These are phyloP conservation scores for Campoletis sonorensis DNA, from an alignment of 1,140 invertebrate species.

Conservation along the genomic window DNA sequence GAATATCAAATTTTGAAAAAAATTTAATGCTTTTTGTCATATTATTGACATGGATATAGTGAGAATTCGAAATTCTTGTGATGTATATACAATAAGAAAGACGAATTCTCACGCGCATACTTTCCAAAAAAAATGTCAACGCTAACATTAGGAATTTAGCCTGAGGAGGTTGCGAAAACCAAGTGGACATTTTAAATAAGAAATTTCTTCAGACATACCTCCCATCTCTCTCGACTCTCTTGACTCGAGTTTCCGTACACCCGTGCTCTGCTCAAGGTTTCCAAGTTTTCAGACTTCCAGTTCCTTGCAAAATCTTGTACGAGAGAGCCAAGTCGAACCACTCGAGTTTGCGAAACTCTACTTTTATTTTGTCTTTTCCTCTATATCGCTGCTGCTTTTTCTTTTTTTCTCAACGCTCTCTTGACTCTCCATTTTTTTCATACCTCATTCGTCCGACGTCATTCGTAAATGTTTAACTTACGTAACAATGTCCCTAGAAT, in stretches of 20 bases:
- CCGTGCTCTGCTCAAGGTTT: not conserved
- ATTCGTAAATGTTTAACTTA: too few species aligned
- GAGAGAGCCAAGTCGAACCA: slow-evolving; percentile 20
- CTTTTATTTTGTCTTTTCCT: slow-evolving; percentile 5
- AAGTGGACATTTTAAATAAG: slow-evolving; percentile 47
- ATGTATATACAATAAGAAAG: slow-evolving; percentile 9
- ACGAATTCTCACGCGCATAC: slow-evolving; percentile 21
- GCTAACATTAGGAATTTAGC: slow-evolving; percentile 44
- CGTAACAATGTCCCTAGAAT: too few species aligned
- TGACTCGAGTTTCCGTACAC: not conserved
- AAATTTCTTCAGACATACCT: slow-evolving; percentile 39
- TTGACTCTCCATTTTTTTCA: not conserved
- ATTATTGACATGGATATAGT: not conserved
- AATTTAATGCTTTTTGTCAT: not conserved
- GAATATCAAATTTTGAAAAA: not conserved
- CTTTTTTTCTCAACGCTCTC: not conserved
- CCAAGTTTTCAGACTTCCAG: slow-evolving; percentile 20
- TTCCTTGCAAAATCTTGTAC: slow-evolving; percentile 17
- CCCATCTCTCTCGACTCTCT: slow-evolving; percentile 6
- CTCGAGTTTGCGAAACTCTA: slow-evolving; percentile 28
- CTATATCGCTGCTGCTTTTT: not conserved
- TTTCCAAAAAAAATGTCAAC: slow-evolving; percentile 34
- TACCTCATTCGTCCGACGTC: not conserved
- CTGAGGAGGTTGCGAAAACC: slow-evolving; percentile 34
- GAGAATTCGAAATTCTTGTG: too few species aligned